Base-by-base conservation (phyloP, 1,140 invertebrate genomes). In the Zaprionus davidi region DNA sequence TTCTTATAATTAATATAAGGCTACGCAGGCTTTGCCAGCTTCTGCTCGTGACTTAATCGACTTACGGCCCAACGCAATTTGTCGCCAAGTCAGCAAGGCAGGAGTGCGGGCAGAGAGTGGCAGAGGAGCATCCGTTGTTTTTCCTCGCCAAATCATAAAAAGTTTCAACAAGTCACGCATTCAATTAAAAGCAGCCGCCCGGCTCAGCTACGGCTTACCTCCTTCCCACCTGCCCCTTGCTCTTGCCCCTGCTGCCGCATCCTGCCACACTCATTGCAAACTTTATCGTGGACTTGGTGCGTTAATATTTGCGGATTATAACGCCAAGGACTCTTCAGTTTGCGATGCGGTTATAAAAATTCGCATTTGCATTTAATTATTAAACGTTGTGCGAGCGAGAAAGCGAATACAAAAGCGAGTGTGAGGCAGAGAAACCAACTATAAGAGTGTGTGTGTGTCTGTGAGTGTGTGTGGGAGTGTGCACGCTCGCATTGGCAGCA, bases 121-220 rank as follows among this genome's bases (percentile, higher is more conserved):
- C n/a, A n/a, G 55, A 22, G n/a, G 1, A 34, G 26, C 9, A 20
- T 17, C 22, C 36, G 34, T 41, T 57, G 22, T 22, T 15, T 51
- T 36, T 28, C 59, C 28, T 26, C 26, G 64, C 51, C 56, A 90
- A 88, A 88, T 85, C 85, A 85, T 87, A 82, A 81, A 88, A 90
- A 85, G 76, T 90, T 79, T 78, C 72, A 79, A 88, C 81, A 84
- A 88, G 85, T 90, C 85, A 88, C 85, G 85, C 85, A 88, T 82
- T 88, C 81, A 88, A 88, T 88, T 88, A 88, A 90, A 84, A 87
- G 66, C 60, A 60, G 62, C 38, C 59, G 22, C 24, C 38, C 24
- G 66, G 57, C 44, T 57, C 49, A 24, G 13, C 64, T 58, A 34
- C 20, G 17, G n/a, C 71, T 24, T 6, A 49, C 6, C 53, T 17